Percentiles rank a stretch among this genome's conserved stretches.
phyloP scores from a whole-genome alignment of 2,797 vertebrate genomes.

The Sebastes diploproa region DNA sequence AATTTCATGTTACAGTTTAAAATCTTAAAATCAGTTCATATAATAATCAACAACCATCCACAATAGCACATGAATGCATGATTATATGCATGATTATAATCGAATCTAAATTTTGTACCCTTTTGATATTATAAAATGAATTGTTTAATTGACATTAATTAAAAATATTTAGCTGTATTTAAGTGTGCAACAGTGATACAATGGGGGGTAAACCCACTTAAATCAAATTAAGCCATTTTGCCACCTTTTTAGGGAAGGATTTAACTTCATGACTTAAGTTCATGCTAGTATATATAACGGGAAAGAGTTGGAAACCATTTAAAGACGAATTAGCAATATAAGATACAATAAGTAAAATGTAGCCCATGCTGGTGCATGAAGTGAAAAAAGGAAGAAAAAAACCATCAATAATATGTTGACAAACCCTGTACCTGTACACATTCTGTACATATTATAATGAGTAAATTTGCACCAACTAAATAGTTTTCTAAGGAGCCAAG shows the following conservation, averaged over 20 bases:
- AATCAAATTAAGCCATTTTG: neutral
- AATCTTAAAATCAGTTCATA: no score
- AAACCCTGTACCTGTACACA: neutral
- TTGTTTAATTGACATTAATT: neutral
- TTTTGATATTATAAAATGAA: neutral
- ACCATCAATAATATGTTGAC: neutral
- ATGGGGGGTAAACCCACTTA: neutral
- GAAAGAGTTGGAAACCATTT: neutral
- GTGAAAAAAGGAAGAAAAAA: no score
- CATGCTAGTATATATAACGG: neutral
- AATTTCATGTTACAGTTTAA: no score
- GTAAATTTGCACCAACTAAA: neutral
- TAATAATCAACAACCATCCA: no score
- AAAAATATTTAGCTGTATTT: neutral
- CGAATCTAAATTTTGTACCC: neutral
- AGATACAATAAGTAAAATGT: neutral
- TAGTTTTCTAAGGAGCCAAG: neutral
- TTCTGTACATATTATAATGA: neutral
- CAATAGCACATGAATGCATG: no score
- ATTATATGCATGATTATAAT: neutral
- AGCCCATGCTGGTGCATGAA: neutral
- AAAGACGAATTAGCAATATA: neutral
- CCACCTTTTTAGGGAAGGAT: neutral
- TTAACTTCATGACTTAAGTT: neutral
- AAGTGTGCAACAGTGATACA: neutral